Evolutionary conservation across 2,113 vertebrate species (phyloP), one percentile per base, ranked within the genome.

Genomic region (Pterocles orientalis): DNA sequence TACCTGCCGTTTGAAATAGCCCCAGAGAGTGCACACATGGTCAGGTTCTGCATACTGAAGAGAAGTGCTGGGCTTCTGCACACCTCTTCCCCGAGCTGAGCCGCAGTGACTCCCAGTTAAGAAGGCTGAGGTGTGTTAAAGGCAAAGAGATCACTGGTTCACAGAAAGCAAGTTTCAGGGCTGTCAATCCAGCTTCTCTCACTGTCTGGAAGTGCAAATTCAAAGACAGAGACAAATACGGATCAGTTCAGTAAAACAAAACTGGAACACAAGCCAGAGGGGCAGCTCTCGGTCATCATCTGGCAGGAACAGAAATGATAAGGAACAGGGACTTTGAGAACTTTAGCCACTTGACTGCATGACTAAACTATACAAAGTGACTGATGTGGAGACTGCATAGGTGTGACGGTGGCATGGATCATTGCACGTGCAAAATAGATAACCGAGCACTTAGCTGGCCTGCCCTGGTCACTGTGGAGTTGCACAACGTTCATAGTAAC

Each of bases 231-330:
- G 58, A 31, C 7, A 89, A 57, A 48, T 66, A 82, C 0, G 61
- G 17, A 60, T 24, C 14, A 28, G 21, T 54, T 65, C 23, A 41
- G 18, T 79, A 50, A n/a, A 54, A 56, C 18, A 47, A 64, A 93
- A 71, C 3, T 21, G 9, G 10, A 88, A 47, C 66, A 71, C 0
- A 0, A 78, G 47, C 7, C 79, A 43, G 33, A 34, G 8, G 21
- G 17, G 36, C 16, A 57, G 29, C 39, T 88, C 70, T 4, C 41
- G 21, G 31, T 61, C 12, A 11, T 84, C 51, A 64, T 14, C 26
- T 26, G 57, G 31, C 31, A 75, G 25, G n/a, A 81, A 68, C 3
- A 34, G 43, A 76, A 88, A 71, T 65, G 0, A 26, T 43, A 51
- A 6, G 25, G 53, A 84, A 75, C 7, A 23, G 18, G 18, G 64